These are phyloP conservation scores for Altica lythri DNA, from an alignment of 2,888 invertebrate species.

Conservation along the genomic window DNA sequence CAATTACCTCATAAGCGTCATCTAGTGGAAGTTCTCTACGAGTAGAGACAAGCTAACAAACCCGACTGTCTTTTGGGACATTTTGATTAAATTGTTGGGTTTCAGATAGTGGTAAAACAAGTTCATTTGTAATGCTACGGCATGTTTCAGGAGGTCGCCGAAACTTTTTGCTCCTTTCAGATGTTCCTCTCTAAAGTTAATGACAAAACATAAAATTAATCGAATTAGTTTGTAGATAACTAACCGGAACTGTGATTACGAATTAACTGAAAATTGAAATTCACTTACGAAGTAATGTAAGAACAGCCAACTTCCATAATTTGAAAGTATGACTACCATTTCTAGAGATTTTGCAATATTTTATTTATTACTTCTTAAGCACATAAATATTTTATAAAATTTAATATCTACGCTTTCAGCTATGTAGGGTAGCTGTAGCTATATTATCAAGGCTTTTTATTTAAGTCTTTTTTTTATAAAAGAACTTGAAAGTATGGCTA, in stretches of 20 bases:
- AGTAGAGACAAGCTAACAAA: slow-evolving; percentile 27
- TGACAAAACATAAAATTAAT: slow-evolving; percentile 15
- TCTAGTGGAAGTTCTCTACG: slow-evolving; percentile 27
- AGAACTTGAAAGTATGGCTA: too few relatives aligned
- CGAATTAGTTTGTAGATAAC: slow-evolving; percentile 11
- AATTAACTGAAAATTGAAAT: background rate
- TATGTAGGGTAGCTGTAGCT: too few relatives aligned
- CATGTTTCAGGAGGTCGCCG: slow-evolving; percentile 26
- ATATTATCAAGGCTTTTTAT: too few relatives aligned
- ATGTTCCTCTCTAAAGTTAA: slow-evolving; percentile 8
- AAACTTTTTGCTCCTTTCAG: slow-evolving; percentile 20
- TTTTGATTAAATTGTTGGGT: slow-evolving; percentile 34
- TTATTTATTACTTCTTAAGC: too few relatives aligned
- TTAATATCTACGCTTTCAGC: too few relatives aligned
- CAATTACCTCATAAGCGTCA: slow-evolving; percentile 30
- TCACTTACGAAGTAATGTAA: too few relatives aligned
- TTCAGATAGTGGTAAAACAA: slow-evolving; percentile 24
- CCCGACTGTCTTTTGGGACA: slow-evolving; percentile 26
- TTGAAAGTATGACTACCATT: too few relatives aligned
- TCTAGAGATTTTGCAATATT: too few relatives aligned
- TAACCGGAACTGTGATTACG: background rate
- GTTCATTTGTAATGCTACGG: slow-evolving; percentile 33
- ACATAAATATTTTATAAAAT: too few relatives aligned
- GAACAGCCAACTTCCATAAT: too few relatives aligned
- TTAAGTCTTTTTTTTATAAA: too few relatives aligned